Conservation (phyloP, 2,113 vertebrate species). For the Hymenochirus boettgeri region DNA sequence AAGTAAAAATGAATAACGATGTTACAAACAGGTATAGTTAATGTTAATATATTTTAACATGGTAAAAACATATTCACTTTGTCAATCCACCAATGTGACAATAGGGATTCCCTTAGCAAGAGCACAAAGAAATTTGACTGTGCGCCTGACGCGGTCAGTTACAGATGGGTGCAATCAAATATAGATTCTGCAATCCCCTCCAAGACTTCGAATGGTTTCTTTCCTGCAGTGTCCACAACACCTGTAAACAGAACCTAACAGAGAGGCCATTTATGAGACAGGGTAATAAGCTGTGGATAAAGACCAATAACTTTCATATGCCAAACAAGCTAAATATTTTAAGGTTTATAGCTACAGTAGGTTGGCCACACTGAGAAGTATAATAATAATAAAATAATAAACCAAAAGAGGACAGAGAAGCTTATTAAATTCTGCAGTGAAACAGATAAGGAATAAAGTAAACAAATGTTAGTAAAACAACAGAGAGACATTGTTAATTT, state of each 20-base stretch:
- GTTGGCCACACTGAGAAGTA: no score
- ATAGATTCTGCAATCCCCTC: slow-evolving; percentile 74
- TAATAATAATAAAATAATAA: not conserved
- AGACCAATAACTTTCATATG: not conserved
- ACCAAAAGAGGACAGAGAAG: not conserved
- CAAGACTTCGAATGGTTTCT: slow-evolving; percentile 60
- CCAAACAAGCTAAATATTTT: not conserved
- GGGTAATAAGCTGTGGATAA: not conserved
- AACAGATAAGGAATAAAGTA: not conserved
- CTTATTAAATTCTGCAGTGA: not conserved
- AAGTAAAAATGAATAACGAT: not conserved
- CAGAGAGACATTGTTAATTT: no score
- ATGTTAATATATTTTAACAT: no score
- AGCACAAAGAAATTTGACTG: slow-evolving; percentile 85
- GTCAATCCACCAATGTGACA: slow-evolving; percentile 76
- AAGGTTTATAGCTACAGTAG: not conserved
- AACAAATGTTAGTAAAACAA: not conserved
- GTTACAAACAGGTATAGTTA: no score
- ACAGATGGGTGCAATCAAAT: slow-evolving; percentile 78
- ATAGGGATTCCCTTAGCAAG: slow-evolving; percentile 79
- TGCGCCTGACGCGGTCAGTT: slow-evolving; percentile 80
- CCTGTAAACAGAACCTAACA: slow-evolving; percentile 81
- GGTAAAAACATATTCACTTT: slow-evolving; percentile 62
- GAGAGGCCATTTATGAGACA: not conserved
- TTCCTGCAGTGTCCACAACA: slow-evolving; percentile 64